phyloP scores from a whole-genome alignment of 2,888 invertebrate species.

The Merodon equestris region DNA sequence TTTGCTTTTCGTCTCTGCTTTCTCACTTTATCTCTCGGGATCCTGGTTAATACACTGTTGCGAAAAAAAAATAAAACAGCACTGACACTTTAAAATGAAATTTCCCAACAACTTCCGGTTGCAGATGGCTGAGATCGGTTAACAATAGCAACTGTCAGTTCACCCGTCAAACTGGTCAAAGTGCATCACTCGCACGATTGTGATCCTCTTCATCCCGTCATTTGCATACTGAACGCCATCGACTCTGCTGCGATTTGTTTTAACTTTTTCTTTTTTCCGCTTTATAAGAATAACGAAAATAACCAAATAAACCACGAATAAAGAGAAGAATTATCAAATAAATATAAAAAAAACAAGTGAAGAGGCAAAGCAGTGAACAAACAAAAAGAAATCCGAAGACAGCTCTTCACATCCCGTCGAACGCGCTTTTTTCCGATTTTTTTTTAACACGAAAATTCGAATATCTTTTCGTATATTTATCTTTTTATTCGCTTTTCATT shows the following conservation, averaged over 20 bases:
- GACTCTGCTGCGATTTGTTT: background rate
- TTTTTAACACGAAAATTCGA: background rate
- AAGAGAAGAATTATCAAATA: slow-evolving; percentile 16
- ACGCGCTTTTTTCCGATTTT: slow-evolving; percentile 40
- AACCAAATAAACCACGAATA: slow-evolving; percentile 10
- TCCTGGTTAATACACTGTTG: background rate
- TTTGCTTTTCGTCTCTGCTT: too few relatives aligned
- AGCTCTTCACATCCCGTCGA: slow-evolving; percentile 64
- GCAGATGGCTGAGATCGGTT: slow-evolving; percentile 16
- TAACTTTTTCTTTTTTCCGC: slow-evolving; percentile 4
- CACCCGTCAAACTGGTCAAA: slow-evolving; percentile 55
- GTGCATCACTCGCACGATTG: slow-evolving; percentile 48
- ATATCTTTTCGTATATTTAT: background rate
- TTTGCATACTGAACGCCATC: slow-evolving; percentile 9
- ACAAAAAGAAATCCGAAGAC: slow-evolving; percentile 49
- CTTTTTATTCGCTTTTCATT: slow-evolving; percentile 3
- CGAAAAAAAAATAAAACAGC: background rate
- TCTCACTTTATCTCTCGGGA: background rate
- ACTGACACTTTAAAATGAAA: too few relatives aligned
- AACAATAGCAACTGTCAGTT: slow-evolving; percentile 29
- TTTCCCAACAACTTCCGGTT: background rate
- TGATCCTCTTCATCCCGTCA: background rate
- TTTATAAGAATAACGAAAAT: slow-evolving; percentile 24
- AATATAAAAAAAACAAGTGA: slow-evolving; percentile 53
- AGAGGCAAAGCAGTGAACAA: slow-evolving; percentile 62